Evolutionary conservation across 1,140 invertebrate species (phyloP).

Genomic region (Apis laboriosa): DNA sequence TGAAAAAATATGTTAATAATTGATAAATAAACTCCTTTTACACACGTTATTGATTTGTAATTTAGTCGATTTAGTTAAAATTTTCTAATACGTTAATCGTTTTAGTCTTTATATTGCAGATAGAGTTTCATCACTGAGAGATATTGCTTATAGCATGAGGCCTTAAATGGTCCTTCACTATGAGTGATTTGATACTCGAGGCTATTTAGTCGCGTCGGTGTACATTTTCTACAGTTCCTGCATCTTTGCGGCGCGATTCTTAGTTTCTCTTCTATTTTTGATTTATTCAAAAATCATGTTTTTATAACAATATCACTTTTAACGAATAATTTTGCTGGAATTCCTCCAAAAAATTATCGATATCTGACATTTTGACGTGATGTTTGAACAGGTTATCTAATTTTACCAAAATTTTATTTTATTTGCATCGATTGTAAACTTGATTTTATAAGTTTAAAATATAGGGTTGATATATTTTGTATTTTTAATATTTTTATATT

Average conservation of each 20-base stretch:
- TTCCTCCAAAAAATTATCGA: constrained; percentile 24
- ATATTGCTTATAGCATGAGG: constrained; percentile 62
- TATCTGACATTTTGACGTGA: not conserved
- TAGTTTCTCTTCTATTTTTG: constrained; percentile 56
- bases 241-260: constrained; percentile 45
- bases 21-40: constrained; percentile 16
- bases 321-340: constrained; percentile 13
- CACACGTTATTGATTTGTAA: not conserved
- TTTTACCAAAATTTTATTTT: not conserved
- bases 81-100: constrained; percentile 65
- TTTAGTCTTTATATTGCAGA: constrained; percentile 57
- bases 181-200: constrained; percentile 64
- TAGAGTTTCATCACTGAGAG: constrained; percentile 62
- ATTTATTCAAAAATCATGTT: constrained; percentile 1
- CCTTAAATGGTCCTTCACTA: constrained; percentile 66
- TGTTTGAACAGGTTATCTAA: not conserved
- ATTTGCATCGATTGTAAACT: not conserved
- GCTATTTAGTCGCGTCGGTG: constrained; percentile 48
- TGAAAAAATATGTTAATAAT: not conserved
- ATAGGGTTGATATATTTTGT: no score
- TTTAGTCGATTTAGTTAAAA: constrained; percentile 41
- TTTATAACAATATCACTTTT: constrained; percentile 54
- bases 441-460: no score
- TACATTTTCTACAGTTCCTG: constrained; percentile 60
- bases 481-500: no score